phyloP scores from a whole-genome alignment of 2,113 vertebrate genomes.

The Eurypyga helias region DNA sequence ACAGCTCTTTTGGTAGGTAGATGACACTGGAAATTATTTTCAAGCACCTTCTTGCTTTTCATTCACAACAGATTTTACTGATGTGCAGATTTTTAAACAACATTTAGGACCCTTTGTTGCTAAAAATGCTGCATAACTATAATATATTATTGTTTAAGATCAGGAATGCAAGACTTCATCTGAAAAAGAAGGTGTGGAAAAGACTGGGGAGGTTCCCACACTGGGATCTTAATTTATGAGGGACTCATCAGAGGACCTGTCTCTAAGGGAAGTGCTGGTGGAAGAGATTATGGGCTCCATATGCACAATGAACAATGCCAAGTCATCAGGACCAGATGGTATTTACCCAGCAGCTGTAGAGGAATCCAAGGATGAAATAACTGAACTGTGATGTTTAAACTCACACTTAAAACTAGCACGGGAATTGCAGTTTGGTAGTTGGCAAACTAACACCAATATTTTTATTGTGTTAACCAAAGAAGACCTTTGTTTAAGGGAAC shows the following conservation, averaged over 20 bases:
- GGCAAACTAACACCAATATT: neutral
- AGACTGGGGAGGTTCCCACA: neutral
- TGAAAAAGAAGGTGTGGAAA: neutral
- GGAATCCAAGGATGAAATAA: neutral
- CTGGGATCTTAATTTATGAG: slow-evolving; percentile 10
- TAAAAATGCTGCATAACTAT: neutral
- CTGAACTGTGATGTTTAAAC: neutral
- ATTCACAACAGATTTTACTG: neutral
- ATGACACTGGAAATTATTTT: neutral
- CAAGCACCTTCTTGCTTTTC: neutral
- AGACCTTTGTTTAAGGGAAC: neutral
- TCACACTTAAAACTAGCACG: neutral
- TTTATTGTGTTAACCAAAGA: neutral
- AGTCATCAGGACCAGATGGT: neutral
- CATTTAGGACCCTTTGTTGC: neutral
- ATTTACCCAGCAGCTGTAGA: neutral
- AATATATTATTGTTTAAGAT: neutral
- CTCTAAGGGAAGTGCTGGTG: neutral
- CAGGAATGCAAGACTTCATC: neutral
- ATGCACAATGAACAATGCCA: neutral
- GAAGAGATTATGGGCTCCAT: slow-evolving; percentile 30
- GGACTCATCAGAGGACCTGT: slow-evolving; percentile 8
- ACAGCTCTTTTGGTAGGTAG: neutral
- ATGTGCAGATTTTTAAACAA: neutral
- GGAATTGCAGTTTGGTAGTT: neutral